Evolutionary conservation across 2,797 vertebrate genomes (phyloP), one percentile per base, ranked within the genome.

Genomic region (Phrynocephalus forsythii): DNA sequence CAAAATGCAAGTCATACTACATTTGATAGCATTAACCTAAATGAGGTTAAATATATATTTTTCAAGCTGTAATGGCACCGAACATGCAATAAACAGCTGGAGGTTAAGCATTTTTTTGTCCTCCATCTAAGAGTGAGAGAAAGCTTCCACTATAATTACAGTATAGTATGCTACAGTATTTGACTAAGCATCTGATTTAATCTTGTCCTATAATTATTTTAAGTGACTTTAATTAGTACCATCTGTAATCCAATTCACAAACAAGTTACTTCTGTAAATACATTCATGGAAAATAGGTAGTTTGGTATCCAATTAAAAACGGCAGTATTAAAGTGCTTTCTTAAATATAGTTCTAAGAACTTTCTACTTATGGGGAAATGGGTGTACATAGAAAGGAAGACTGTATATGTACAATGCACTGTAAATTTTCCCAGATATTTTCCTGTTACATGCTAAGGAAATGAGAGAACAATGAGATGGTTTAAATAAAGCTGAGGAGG

Each of bases 201-300:
- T 87, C 79, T 87, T 30, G 66, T 73, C 28, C 78, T 87, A 69
- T 87, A 84, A 89, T 89, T 90, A 88, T 79, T 83, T 67, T 85
- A 87, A 89, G 50, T 52, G 63, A 86, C 85, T 89, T 91, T 89
- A 91, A 91, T 87, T 89, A 89, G 48, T 63, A 85, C 79, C 68
- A 85, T 89, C 83, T 91, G 69, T 22, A 87, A 76, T 75, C 69
- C 50, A 87, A 91, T 89, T 89, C 89, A 52, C 33, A 89, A 89
- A 89, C 79, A 89, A 78, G 71, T 88, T 91, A 87, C 33, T 83
- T 91, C 52, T 76, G 60, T 80, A 87, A 89, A 80, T 83, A 89
- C 71, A 80, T 48, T 79, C 50, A 66, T 48, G 9, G 79, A 22
- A 76, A 22, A 89, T 76, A 80, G 83, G 28, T 44, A 56, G 60